Base-by-base conservation (phyloP, 23 tunicate genomes). In the Clavelina lepadiformis region DNA sequence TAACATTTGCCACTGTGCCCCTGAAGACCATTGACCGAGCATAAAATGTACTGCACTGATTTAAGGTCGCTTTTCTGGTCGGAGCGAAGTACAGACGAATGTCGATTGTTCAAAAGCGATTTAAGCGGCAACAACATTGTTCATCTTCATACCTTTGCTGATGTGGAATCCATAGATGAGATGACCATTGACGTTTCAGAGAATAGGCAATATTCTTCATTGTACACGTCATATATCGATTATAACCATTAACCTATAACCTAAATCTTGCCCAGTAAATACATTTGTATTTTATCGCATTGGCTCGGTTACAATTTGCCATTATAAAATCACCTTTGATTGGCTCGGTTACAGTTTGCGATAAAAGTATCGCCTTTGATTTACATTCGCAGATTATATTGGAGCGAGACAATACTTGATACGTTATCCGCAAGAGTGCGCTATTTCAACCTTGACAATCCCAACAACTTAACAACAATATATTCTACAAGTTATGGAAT, bases 51-150 rank as follows among this genome's bases (percentile, higher is more conserved):
- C 20, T 8, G 61, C 20, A n/a, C 8, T 23, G 7, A 47, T 75
- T 56, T 1, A 25, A 61, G 77, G 65, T 47, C 30, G 26, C 19
- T 83, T 2, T 64, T 63, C 29, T 83, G 91, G 91, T 32, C 81
- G 2, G 91, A 83, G 61, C 38, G 31, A 29, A 49, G 38, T 0
- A 21, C 41, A 19, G 5, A 33, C 13, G 63, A 35, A 3, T 65
- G 75, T 54, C 53, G 56, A 4, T 60, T 83, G n/a, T 68, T 25
- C 57, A 38, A 66, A 49, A 35, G 75, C 33, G 76, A 75, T 35
- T 28, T 83, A 19, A 45, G 38, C 23, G 91, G 91, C 36, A 41
- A 33, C 0, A 56, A 75, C 68, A 35, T 26, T 20, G 38, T 33
- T 3, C 57, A 56, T 51, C 56, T 83, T 19, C 91, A 83, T 61